Evolutionary conservation across 2,797 vertebrate species (phyloP).

Genomic region (Columba guinea): DNA sequence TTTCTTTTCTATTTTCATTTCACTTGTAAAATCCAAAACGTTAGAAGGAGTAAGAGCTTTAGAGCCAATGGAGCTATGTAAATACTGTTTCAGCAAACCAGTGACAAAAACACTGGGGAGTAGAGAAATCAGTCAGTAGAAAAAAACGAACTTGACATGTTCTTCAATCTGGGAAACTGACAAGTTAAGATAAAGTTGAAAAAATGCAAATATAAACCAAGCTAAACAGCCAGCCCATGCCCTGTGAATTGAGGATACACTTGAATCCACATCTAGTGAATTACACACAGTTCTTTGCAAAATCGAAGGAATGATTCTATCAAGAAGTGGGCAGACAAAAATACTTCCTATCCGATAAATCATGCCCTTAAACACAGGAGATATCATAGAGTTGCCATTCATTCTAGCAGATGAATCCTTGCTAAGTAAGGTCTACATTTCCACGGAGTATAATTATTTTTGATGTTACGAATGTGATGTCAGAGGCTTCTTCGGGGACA

Average conservation of each 20-base stretch:
- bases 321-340: slow-evolving; percentile 68
- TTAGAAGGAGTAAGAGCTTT: slow-evolving; percentile 78
- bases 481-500: slow-evolving; percentile 73
- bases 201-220: slow-evolving; percentile 75
- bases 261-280: slow-evolving; percentile 74
- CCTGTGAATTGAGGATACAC: slow-evolving; percentile 69
- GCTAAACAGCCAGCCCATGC: slow-evolving; percentile 69
- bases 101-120: slow-evolving; percentile 71
- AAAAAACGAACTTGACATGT: slow-evolving; percentile 71
- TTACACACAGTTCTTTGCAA: slow-evolving; percentile 56
- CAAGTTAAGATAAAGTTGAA: slow-evolving; percentile 71
- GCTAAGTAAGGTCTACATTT: slow-evolving; percentile 57
- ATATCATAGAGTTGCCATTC: slow-evolving; percentile 59
- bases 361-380: slow-evolving; percentile 52
- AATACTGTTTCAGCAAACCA: slow-evolving; percentile 79
- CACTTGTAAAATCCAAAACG: slow-evolving; percentile 75
- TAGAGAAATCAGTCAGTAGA: slow-evolving; percentile 73
- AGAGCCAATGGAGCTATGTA: slow-evolving; percentile 79
- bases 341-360: slow-evolving; percentile 63
- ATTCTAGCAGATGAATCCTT: slow-evolving; percentile 58
- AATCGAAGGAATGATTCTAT: slow-evolving; percentile 53
- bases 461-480: slow-evolving; percentile 66
- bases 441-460: slow-evolving; percentile 59
- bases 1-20: slow-evolving; percentile 75
- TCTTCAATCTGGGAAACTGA: slow-evolving; percentile 72